These are phyloP conservation scores for Tetramorium alpestre DNA, from an alignment of 1,140 invertebrate genomes.

Conservation along the genomic window DNA sequence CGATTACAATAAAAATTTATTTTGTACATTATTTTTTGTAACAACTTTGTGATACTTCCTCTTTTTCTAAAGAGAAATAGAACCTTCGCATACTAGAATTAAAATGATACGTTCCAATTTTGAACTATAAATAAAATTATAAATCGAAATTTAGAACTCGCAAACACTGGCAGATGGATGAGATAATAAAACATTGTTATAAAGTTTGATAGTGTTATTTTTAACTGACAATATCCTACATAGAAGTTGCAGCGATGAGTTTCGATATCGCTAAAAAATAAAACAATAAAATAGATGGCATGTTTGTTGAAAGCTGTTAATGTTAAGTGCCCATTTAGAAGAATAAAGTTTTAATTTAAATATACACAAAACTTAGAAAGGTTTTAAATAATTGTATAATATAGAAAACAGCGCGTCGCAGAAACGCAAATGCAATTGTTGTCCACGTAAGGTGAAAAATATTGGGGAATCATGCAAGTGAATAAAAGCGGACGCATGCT, in stretches of 20 bases:
- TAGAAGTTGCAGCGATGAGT: constrained; percentile 33
- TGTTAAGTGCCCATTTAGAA: background rate
- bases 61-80: background rate
- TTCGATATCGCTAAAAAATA: background rate
- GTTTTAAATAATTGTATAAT: background rate
- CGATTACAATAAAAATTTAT: constrained; percentile 2
- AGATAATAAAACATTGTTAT: constrained; percentile 49
- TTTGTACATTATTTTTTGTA: background rate
- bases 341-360: background rate
- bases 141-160: constrained; percentile 45
- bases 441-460: background rate
- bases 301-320: background rate
- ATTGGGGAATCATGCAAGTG: background rate
- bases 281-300: background rate
- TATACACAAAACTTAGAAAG: background rate
- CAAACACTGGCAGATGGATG: background rate
- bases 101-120: background rate
- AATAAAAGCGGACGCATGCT: constrained; percentile 6
- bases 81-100: background rate
- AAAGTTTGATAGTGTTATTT: constrained; percentile 32
- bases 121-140: constrained; percentile 8
- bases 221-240: constrained; percentile 12
- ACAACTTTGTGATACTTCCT: background rate
- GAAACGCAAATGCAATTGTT: background rate
- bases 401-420: background rate